Conservation (phyloP, 2,797 vertebrate genomes). For the Choloepus didactylus region DNA sequence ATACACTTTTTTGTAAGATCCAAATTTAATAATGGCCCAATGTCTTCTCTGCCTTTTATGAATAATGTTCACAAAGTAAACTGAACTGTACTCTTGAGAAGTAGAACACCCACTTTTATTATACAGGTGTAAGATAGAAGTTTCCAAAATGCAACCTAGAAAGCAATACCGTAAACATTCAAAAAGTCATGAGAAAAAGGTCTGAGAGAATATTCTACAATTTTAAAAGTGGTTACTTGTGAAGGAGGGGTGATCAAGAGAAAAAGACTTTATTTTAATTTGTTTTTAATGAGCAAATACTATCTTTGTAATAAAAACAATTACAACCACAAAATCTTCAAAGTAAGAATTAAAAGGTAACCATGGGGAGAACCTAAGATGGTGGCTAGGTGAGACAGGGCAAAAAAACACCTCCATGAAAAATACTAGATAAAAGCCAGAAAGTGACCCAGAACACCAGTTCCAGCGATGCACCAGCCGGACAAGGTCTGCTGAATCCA, state of each 20-base stretch:
- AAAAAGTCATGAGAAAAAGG: background rate
- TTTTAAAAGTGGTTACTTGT: background rate
- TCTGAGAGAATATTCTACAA: background rate
- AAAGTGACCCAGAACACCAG: too few relatives aligned
- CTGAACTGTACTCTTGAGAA: background rate
- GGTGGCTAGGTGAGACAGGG: too few relatives aligned
- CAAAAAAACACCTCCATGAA: too few relatives aligned
- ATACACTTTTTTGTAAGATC: background rate
- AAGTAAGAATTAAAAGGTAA: conserved; percentile 28
- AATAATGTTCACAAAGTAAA: background rate
- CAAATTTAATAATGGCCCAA: background rate
- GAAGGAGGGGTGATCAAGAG: background rate
- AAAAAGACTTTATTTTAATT: conserved; percentile 1
- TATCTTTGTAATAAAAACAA: background rate
- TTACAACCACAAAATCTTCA: background rate
- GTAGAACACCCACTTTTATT: background rate
- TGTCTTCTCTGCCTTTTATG: background rate
- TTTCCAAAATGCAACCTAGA: background rate
- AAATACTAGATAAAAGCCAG: too few relatives aligned
- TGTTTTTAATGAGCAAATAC: conserved; percentile 1
- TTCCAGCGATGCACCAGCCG: too few relatives aligned
- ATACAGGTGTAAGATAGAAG: background rate
- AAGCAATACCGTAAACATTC: background rate
- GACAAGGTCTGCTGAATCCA: too few relatives aligned
- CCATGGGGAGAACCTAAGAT: too few relatives aligned